Conservation (phyloP, 2,113 vertebrate species). For the Lipophrys pholis region DNA sequence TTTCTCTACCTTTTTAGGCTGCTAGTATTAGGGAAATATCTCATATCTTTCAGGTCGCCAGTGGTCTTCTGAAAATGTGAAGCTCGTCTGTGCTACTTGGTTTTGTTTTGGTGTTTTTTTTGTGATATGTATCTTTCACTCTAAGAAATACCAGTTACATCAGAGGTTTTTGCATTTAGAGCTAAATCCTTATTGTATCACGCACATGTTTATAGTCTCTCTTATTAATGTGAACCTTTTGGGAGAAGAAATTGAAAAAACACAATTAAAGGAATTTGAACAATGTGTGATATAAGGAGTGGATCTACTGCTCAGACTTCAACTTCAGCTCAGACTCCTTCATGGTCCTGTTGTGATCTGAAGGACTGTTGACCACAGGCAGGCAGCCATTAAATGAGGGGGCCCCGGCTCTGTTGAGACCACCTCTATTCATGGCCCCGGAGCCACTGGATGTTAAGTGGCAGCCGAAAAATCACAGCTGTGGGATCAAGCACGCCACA, state of each 20-base stretch:
- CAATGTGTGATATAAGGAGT: neutral
- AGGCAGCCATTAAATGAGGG: conserved; percentile 59
- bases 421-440: conserved; percentile 73
- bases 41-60: too few species aligned
- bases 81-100: neutral
- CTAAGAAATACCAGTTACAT: conserved; percentile 12
- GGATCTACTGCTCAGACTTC: neutral
- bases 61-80: too few species aligned
- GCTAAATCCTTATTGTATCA: neutral
- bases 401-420: conserved; percentile 70
- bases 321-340: conserved; percentile 16
- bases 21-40: too few species aligned
- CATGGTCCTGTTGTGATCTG: conserved; percentile 51
- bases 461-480: conserved; percentile 82
- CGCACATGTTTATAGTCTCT: neutral
- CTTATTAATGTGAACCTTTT: neutral
- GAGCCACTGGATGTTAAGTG: conserved; percentile 73
- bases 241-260: neutral
- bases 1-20: too few species aligned
- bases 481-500: conserved; percentile 71
- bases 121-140: neutral
- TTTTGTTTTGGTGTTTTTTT: conserved; percentile 25
- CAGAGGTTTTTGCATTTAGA: neutral
- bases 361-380: conserved; percentile 54
- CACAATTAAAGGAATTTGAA: neutral